Percentiles rank a stretch among this genome's conserved stretches.
These are phyloP conservation scores for Melanotaenia boesemani DNA, from an alignment of 2,797 vertebrate genomes.

Conservation along the genomic window DNA sequence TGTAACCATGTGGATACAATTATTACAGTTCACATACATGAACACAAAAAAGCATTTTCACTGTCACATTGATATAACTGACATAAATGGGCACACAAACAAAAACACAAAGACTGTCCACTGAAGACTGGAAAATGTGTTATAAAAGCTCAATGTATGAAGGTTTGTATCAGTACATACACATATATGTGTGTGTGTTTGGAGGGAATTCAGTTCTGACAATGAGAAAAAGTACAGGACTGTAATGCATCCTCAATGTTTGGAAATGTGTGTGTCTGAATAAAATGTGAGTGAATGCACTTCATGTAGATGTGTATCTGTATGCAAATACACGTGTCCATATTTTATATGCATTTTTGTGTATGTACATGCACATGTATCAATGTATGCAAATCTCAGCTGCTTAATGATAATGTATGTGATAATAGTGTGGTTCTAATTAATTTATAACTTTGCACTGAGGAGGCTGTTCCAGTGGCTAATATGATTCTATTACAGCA, in stretches of 20 bases:
- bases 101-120: conserved; percentile 11
- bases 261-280: conserved; percentile 52
- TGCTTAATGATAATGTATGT: conserved; percentile 89
- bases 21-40: conserved; percentile 37
- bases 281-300: conserved; percentile 39
- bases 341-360: conserved; percentile 44
- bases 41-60: not conserved
- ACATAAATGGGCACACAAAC: conserved; percentile 1
- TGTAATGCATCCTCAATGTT: conserved; percentile 69
- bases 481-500: conserved; percentile 90
- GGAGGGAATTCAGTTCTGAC: conserved; percentile 53
- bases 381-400: conserved; percentile 86
- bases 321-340: conserved; percentile 8
- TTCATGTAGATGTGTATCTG: conserved; percentile 21
- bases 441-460: conserved; percentile 90
- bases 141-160: conserved; percentile 6
- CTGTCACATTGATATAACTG: too few species aligned
- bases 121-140: not conserved
- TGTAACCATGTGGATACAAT: conserved; percentile 38
- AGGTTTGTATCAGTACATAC: conserved; percentile 6
- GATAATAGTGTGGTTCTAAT: conserved; percentile 86
- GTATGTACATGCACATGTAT: conserved; percentile 56
- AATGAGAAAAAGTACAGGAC: conserved; percentile 68
- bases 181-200: conserved; percentile 29
- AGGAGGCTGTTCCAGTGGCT: conserved; percentile 87